Evolutionary conservation across 2,888 invertebrate species (phyloP).

Genomic region (Xanthia togata): DNA sequence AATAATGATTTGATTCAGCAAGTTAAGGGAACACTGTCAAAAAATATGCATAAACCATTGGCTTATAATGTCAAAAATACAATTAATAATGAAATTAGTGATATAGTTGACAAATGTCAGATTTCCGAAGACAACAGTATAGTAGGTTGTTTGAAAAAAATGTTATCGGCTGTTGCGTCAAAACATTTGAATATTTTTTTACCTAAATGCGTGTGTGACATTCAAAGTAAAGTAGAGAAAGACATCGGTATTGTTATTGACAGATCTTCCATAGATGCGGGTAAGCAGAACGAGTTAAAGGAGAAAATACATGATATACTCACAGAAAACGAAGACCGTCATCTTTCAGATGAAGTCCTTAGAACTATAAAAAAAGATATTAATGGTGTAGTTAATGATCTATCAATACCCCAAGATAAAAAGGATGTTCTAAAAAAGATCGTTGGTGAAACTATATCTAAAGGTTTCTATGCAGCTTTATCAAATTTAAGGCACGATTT

Average conservation of each 20-base stretch:
- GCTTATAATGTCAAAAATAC: slow-evolving; percentile 15
- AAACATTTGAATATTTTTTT: slow-evolving; percentile 27
- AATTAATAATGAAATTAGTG: slow-evolving; percentile 26
- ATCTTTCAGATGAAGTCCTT: slow-evolving; percentile 27
- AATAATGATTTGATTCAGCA: slow-evolving; percentile 19
- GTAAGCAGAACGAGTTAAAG: slow-evolving; percentile 22
- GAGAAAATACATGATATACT: slow-evolving; percentile 40
- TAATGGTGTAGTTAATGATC: slow-evolving; percentile 19
- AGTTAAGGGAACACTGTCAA: slow-evolving; percentile 20
- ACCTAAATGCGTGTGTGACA: slow-evolving; percentile 38
- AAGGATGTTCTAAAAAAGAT: slow-evolving; percentile 20
- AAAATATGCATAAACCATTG: slow-evolving; percentile 37
- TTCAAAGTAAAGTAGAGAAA: slow-evolving; percentile 25
- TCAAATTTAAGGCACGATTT: slow-evolving; percentile 23
- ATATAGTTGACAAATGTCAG: slow-evolving; percentile 35
- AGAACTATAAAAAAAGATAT: slow-evolving; percentile 23
- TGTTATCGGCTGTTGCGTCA: slow-evolving; percentile 20
- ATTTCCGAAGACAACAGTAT: slow-evolving; percentile 16
- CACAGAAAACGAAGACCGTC: slow-evolving; percentile 10
- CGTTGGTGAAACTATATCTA: slow-evolving; percentile 43
- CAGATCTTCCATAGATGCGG: slow-evolving; percentile 7
- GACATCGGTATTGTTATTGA: slow-evolving; percentile 41
- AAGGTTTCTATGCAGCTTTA: slow-evolving; percentile 42
- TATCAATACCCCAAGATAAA: slow-evolving; percentile 37
- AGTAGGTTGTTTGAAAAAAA: slow-evolving; percentile 24